Evolutionary conservation across 2,113 vertebrate genomes (phyloP), one percentile per base, ranked within the genome.

Genomic region (Neotragus moschatus): DNA sequence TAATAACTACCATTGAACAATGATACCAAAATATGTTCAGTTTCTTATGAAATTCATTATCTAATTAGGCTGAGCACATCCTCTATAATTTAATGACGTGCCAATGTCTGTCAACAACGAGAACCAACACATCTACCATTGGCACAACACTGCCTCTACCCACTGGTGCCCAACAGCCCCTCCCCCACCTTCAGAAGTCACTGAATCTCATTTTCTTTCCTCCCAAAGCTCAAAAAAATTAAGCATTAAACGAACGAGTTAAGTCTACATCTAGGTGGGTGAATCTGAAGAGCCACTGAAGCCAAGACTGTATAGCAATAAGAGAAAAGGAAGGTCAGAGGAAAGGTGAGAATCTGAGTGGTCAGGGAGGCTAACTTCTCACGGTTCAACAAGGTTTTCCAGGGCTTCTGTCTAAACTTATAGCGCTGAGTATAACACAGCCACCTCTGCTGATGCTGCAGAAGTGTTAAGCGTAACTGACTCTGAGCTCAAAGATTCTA

Each of bases 1-100:
- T 88, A 85, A 91, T 60, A 96, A 73, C n/a, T 90, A 91, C 23
- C 60, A 82, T 23, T 96, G 93, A 96, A 94, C 88, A 92, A 96
- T 47, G 30, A 23, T 28, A 56, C 39, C 81, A 70, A 96, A 93
- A 77, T 95, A 92, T 66, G 96, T 93, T 90, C 84, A 97, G 70
- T 75, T 94, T 90, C 79, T 86, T 61, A 70, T 17, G 87, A 96
- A 92, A 92, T 84, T 85, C 28, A 73, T 92, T 84, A 70, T 82
- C 87, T 91, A 75, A 96, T 77, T 94, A 95, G 77, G 90, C 9
- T 47, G 49, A 95, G 39, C 25, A 84, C 19, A n/a, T 49, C 58
- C 17, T 61, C 66, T 85, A 19, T 87, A 93, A 90, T 93, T 94
- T 87, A 89, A 88, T 58, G 63, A 80, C 4, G 6, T 6, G 33